phyloP scores from a whole-genome alignment of 2,113 vertebrate species.

The Ciconia stormi region DNA sequence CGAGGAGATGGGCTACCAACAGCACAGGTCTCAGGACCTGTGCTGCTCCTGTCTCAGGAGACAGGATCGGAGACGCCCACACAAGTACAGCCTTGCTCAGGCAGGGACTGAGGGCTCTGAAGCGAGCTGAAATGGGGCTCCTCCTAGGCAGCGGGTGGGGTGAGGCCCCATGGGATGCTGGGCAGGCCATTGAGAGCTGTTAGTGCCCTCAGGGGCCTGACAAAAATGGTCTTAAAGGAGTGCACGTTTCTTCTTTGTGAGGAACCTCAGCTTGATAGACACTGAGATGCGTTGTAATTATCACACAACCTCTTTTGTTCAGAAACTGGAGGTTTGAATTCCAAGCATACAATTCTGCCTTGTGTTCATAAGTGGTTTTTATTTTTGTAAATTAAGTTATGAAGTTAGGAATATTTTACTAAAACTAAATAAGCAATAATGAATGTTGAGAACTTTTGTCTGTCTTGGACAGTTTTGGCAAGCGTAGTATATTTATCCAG shows the following conservation, averaged over 20 bases:
- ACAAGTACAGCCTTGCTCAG: background rate
- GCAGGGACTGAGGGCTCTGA: background rate
- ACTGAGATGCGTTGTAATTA: background rate
- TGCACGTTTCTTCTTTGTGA: accelerated
- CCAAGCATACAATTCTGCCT: background rate
- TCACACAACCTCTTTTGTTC: background rate
- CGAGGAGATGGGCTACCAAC: too few species aligned
- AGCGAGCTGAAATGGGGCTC: background rate
- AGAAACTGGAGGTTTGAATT: background rate
- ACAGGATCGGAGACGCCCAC: background rate
- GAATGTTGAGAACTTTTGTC: background rate
- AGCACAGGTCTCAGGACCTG: background rate
- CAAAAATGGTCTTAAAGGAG: background rate
- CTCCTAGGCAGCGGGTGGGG: background rate
- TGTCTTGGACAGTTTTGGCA: background rate
- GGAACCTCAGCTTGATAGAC: background rate
- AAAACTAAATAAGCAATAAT: background rate
- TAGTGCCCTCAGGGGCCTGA: background rate
- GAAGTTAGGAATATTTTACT: background rate
- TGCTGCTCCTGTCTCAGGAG: background rate
- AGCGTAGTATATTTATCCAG: background rate
- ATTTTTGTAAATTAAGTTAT: background rate
- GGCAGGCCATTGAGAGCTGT: background rate
- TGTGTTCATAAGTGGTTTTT: background rate
- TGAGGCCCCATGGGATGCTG: background rate